Conservation (phyloP, 2,113 vertebrate genomes). For the Bubalus kerabau region DNA sequence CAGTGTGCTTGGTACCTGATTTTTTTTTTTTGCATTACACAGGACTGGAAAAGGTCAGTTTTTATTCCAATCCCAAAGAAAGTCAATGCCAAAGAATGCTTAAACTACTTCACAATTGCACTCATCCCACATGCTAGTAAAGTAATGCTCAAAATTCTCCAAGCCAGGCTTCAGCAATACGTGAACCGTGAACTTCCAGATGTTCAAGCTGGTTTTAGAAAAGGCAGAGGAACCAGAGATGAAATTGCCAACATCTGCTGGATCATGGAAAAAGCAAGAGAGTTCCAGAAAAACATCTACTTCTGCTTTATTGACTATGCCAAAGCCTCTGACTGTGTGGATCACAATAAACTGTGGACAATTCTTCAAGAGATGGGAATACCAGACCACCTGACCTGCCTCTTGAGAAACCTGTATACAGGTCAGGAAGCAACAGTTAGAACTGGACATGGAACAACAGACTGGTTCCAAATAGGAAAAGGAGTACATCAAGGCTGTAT, state of each 20-base stretch:
- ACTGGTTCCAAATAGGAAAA: background rate
- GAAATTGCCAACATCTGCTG: background rate
- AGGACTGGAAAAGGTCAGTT: background rate
- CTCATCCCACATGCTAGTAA: background rate
- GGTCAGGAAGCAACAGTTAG: background rate
- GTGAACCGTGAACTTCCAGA: background rate
- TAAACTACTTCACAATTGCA: background rate
- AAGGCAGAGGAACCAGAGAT: background rate
- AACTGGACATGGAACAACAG: background rate
- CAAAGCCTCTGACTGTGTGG: background rate
- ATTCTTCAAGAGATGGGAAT: background rate
- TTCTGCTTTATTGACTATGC: background rate
- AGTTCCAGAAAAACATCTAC: background rate
- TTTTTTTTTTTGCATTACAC: background rate
- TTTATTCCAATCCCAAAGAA: background rate
- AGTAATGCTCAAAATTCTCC: background rate
- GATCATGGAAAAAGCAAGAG: background rate
- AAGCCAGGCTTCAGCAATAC: background rate
- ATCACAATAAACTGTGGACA: background rate
- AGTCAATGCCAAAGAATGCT: background rate
- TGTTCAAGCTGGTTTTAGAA: background rate
- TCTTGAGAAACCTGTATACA: background rate
- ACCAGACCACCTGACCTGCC: background rate
- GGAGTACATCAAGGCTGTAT: background rate
- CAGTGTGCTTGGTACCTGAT: background rate